Evolutionary conservation across 1,140 invertebrate species (phyloP).

Genomic region (Drosophila pallidifrons): DNA sequence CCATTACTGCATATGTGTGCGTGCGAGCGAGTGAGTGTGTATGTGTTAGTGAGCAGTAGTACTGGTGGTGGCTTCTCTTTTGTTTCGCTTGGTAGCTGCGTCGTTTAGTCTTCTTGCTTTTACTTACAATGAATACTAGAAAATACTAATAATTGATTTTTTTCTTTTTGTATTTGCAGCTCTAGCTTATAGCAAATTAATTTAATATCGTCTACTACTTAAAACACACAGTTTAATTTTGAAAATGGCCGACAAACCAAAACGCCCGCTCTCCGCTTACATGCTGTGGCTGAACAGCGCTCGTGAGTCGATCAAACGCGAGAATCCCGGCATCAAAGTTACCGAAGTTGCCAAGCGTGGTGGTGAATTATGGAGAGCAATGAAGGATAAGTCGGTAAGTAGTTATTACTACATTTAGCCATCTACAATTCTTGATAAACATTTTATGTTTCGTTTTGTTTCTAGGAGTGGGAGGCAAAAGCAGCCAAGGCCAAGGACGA

Average conservation of each 20-base stretch:
- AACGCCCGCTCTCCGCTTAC: slow-evolving; percentile 93
- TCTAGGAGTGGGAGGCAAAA: slow-evolving; percentile 95
- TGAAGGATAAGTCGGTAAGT: slow-evolving; percentile 92
- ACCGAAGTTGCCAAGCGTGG: slow-evolving; percentile 94
- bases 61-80: slow-evolving; percentile 41
- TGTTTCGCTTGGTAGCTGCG: background rate
- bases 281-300: slow-evolving; percentile 95
- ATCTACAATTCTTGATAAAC: background rate
- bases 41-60: background rate
- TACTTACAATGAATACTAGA: slow-evolving; percentile 3
- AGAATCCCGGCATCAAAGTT: slow-evolving; percentile 92
- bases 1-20: slow-evolving; percentile 39
- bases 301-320: slow-evolving; percentile 91
- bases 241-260: slow-evolving; percentile 94
- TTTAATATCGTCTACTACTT: slow-evolving; percentile 60
- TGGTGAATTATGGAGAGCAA: slow-evolving; percentile 93
- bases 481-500: slow-evolving; percentile 93
- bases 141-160: slow-evolving; percentile 33
- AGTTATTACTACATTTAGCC: background rate
- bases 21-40: background rate
- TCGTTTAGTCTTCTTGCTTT: slow-evolving; percentile 16
- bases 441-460: background rate
- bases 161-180: slow-evolving; percentile 44
- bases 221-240: slow-evolving; percentile 39
- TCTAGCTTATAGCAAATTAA: slow-evolving; percentile 59